A percentile compares a stretch with the other conserved stretches of the same genome.
Evolutionary conservation across 2,797 vertebrate species (phyloP).

Genomic region (Gephyroberyx darwinii): DNA sequence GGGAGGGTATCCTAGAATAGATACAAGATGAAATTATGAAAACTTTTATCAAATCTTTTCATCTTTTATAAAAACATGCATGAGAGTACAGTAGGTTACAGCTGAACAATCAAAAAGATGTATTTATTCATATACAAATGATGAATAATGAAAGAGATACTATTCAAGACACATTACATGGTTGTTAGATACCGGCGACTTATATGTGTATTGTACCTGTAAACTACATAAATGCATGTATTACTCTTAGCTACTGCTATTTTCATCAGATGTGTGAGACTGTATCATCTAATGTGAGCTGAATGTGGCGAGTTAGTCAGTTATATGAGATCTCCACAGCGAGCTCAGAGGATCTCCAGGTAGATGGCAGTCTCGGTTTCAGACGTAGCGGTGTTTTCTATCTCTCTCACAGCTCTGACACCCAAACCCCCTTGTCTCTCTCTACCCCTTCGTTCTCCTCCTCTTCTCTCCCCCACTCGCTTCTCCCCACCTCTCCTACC

Average conservation of each 20-base stretch:
- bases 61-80: constrained; percentile 14
- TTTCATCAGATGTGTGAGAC: neutral
- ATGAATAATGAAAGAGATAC: neutral
- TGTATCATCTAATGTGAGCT: neutral
- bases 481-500: constrained; percentile 69
- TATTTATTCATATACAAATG: neutral
- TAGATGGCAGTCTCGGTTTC: constrained; percentile 79
- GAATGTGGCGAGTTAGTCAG: constrained; percentile 7
- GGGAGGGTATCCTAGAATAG: neutral
- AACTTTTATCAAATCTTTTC: constrained; percentile 23
- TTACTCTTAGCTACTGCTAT: neutral
- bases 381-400: constrained; percentile 30
- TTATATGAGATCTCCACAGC: neutral
- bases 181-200: neutral
- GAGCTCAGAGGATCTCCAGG: constrained; percentile 79
- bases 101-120: constrained; percentile 3
- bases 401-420: constrained; percentile 54
- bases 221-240: neutral
- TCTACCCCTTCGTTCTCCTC: constrained; percentile 36
- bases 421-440: constrained; percentile 40
- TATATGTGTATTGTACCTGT: constrained; percentile 15
- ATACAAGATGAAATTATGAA: constrained; percentile 18
- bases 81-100: constrained; percentile 12
- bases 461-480: constrained; percentile 46
- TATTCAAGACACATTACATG: neutral